These are phyloP conservation scores for Caenorhabditis angaria DNA, from an alignment of 2,888 invertebrate genomes.

Conservation along the genomic window DNA sequence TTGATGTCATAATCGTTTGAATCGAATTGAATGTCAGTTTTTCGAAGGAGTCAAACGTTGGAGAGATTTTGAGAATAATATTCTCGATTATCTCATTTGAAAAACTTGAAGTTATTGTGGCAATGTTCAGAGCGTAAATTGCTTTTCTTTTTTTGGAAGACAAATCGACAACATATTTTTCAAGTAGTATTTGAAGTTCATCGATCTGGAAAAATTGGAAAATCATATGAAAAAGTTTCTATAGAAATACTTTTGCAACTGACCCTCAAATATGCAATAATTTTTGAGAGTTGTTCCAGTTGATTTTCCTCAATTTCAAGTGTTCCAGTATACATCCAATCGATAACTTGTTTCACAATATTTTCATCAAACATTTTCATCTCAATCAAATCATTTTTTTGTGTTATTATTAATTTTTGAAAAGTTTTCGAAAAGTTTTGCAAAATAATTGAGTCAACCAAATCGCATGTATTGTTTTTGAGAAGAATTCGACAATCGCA, in stretches of 20 bases:
- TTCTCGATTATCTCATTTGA: background rate
- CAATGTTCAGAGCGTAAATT: background rate
- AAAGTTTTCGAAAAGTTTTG: background rate
- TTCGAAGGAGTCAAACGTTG: background rate
- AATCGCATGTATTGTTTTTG: background rate
- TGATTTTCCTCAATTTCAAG: background rate
- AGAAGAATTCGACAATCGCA: background rate
- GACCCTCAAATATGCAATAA: background rate
- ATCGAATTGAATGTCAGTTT: background rate
- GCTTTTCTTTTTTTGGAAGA: background rate
- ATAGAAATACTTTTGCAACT: background rate
- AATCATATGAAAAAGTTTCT: too few relatives aligned
- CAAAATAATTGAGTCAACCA: background rate
- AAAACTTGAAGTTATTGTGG: background rate
- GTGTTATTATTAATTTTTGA: background rate
- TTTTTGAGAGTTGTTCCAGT: background rate
- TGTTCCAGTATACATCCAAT: background rate
- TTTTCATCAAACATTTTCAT: background rate
- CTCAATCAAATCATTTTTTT: background rate
- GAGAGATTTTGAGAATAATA: background rate
- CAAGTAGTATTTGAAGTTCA: background rate
- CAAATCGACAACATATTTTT: background rate
- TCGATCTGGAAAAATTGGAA: background rate
- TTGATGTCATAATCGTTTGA: background rate
- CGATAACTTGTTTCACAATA: background rate